Evolutionary conservation across 2,888 invertebrate genomes (phyloP).

Genomic region (Micoletzkya japonica): DNA sequence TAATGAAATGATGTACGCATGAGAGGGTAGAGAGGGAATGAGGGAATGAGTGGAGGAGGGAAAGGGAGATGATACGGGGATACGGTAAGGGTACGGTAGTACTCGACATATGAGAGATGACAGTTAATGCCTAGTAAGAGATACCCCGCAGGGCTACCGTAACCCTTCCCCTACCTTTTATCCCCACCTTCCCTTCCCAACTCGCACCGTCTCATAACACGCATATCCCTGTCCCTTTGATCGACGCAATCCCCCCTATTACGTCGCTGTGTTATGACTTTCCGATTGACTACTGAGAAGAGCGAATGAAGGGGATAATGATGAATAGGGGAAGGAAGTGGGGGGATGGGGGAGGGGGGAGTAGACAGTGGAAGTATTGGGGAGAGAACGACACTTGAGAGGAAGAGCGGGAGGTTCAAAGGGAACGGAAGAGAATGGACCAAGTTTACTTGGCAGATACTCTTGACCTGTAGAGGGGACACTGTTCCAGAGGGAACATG

Average conservation of each 20-base stretch:
- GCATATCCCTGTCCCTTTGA: no score
- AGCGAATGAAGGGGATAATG: neutral
- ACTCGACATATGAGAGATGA: neutral
- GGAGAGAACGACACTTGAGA: neutral
- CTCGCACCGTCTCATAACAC: no score
- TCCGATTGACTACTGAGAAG: slow-evolving; percentile 3
- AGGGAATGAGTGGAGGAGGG: neutral
- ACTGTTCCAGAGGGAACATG: no score
- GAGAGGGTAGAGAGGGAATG: no score
- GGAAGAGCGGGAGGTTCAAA: neutral
- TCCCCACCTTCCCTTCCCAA: no score
- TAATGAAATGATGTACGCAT: no score
- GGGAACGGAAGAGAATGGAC: neutral
- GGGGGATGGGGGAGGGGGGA: neutral
- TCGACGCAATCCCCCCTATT: no score
- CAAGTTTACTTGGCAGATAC: no score
- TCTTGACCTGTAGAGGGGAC: no score
- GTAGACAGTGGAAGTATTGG: neutral
- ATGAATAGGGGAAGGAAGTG: neutral
- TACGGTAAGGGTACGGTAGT: neutral
- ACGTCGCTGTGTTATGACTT: slow-evolving; percentile 16
- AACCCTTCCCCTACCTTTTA: no score
- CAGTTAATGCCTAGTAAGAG: neutral
- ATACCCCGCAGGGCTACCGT: no score
- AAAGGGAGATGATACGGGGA: neutral